A percentile compares a stretch with the other conserved stretches of the same genome.
Evolutionary conservation across 2,113 vertebrate genomes (phyloP).

Genomic region (Coturnix japonica): DNA sequence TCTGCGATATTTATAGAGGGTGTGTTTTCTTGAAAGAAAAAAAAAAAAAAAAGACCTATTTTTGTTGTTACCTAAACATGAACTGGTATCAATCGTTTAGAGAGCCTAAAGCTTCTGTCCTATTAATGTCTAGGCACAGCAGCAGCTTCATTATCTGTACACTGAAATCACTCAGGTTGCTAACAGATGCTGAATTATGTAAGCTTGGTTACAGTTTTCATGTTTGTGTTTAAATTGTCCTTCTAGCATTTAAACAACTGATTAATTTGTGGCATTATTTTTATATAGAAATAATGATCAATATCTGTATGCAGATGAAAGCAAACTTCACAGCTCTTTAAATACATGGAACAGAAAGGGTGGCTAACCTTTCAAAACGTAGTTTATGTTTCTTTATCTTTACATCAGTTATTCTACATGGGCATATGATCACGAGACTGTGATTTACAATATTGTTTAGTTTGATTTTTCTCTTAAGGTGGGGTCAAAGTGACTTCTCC

Average conservation of each 20-base stretch:
- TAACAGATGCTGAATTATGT: neutral
- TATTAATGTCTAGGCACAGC: neutral
- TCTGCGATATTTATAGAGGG: neutral
- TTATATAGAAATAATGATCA: neutral
- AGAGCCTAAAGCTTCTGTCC: neutral
- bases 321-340: neutral
- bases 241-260: neutral
- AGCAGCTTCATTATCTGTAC: neutral
- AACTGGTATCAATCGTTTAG: neutral
- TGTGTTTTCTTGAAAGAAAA: neutral
- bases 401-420: rapidly evolving
- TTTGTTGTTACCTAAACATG: neutral
- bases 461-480: neutral
- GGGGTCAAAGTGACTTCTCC: neutral
- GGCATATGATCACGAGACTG: neutral
- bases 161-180: neutral
- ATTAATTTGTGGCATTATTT: neutral
- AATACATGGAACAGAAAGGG: neutral
- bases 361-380: neutral
- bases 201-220: neutral
- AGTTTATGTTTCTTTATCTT: neutral
- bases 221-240: neutral
- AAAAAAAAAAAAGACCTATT: neutral
- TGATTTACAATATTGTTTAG: neutral
- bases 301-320: neutral